phyloP scores from a whole-genome alignment of 64 coral and sea anemone genomes.

The Montipora capricornis region DNA sequence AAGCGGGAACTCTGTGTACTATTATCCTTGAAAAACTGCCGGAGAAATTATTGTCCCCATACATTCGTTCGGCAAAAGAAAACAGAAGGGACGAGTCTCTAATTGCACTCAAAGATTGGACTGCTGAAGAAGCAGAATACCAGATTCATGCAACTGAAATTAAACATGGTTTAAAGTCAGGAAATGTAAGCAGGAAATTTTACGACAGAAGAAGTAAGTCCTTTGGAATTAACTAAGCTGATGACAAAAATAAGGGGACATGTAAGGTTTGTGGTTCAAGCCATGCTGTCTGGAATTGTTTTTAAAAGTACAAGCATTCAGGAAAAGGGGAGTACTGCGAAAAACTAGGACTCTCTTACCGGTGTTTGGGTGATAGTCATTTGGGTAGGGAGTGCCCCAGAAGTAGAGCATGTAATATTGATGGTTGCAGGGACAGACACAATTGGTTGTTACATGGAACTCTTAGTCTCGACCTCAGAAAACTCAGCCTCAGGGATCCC shows the following conservation, averaged over 20 bases:
- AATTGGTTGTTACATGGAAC: conserved; percentile 49
- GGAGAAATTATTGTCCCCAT: conserved; percentile 31
- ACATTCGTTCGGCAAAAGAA: conserved; percentile 27
- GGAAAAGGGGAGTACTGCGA: conserved; percentile 63
- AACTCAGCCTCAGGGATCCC: not conserved
- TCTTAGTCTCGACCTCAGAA: not conserved
- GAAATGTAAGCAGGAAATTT: not conserved
- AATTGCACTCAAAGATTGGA: conserved; percentile 57
- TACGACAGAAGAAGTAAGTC: not conserved
- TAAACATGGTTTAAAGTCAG: conserved; percentile 32
- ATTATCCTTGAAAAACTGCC: conserved; percentile 72
- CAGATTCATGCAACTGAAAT: conserved; percentile 62
- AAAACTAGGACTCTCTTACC: conserved; percentile 61
- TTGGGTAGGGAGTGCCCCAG: conserved; percentile 47
- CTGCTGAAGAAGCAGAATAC: conserved; percentile 47
- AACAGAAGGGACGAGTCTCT: conserved; percentile 12
- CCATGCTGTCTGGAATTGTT: conserved; percentile 63
- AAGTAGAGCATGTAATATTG: conserved; percentile 53
- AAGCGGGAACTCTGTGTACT: conserved; percentile 68
- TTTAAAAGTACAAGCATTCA: conserved; percentile 46
- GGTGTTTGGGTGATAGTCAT: conserved; percentile 57
- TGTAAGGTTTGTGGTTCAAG: not conserved
- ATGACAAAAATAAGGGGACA: conserved; percentile 5
- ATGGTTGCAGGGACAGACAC: conserved; percentile 68
- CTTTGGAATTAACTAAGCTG: conserved; percentile 29